These are phyloP conservation scores for Antedon bifida DNA, from an alignment of 35 echinoderm and acorn worm species.

Conservation along the genomic window DNA sequence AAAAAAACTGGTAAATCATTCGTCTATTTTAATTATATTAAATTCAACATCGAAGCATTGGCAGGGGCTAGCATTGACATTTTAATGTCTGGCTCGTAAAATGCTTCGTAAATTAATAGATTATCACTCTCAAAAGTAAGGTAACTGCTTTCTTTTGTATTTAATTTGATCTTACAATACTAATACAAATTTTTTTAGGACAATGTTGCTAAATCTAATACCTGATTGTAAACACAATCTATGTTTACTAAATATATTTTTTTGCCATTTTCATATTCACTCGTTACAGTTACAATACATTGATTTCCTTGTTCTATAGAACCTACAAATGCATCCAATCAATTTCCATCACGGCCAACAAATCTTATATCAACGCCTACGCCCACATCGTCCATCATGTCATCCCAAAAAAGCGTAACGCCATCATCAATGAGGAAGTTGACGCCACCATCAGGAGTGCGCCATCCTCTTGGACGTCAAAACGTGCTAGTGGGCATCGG, in stretches of 20 bases:
- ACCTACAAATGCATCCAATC: background rate
- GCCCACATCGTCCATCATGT: constrained; percentile 1
- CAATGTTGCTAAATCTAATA: too few species aligned
- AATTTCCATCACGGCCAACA: background rate
- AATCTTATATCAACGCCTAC: background rate
- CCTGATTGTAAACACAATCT: too few species aligned
- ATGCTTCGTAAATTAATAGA: background rate
- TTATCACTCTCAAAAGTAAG: background rate
- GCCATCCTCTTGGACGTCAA: constrained; percentile 69
- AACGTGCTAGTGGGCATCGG: constrained; percentile 67
- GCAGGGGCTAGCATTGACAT: background rate
- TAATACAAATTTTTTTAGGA: too few species aligned
- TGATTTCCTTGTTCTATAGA: background rate
- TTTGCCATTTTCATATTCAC: too few species aligned
- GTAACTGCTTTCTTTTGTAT: background rate
- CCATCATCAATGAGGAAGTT: constrained; percentile 15
- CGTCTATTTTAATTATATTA: too few species aligned
- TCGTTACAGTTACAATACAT: background rate
- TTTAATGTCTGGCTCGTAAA: background rate
- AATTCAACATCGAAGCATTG: background rate
- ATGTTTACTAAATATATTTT: too few species aligned
- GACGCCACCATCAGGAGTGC: constrained; percentile 51
- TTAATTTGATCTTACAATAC: background rate
- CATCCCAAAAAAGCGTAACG: constrained; percentile 29
- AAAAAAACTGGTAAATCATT: background rate